Evolutionary conservation across 2,113 vertebrate genomes (phyloP).

Genomic region (Odocoileus virginianus): DNA sequence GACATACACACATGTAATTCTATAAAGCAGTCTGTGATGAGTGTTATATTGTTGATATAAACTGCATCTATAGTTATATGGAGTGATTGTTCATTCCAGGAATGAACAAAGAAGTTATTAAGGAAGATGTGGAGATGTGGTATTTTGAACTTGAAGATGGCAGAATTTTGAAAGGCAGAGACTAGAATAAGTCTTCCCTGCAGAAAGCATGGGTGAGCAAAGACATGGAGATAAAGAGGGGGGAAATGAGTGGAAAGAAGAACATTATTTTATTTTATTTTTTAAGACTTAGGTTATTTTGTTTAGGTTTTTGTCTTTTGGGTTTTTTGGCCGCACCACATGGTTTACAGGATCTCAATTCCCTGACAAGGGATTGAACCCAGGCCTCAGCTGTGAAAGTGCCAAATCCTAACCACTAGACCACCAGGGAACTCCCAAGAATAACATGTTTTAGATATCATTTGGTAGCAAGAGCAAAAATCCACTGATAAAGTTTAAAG

Average conservation of each 20-base stretch:
- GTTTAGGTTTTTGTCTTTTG: background rate
- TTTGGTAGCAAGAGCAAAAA: background rate
- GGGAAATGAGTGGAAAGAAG: background rate
- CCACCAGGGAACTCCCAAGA: background rate
- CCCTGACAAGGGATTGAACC: background rate
- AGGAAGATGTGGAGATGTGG: background rate
- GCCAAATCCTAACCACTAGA: background rate
- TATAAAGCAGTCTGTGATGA: background rate
- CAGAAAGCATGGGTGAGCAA: background rate
- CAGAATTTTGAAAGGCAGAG: background rate
- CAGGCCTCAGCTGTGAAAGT: background rate
- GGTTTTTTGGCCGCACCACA: background rate
- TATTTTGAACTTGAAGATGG: constrained; percentile 21
- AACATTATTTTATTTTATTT: background rate
- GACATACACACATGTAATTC: background rate
- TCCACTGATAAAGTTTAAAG: background rate
- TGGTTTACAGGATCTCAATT: background rate
- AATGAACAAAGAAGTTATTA: background rate
- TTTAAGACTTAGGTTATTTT: background rate
- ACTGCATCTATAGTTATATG: background rate
- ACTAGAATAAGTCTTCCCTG: background rate
- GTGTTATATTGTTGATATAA: background rate
- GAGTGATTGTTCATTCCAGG: background rate
- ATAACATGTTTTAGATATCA: background rate
- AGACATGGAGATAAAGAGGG: background rate